Evolutionary conservation across 2,113 vertebrate species (phyloP).

Genomic region (Geococcyx californianus): DNA sequence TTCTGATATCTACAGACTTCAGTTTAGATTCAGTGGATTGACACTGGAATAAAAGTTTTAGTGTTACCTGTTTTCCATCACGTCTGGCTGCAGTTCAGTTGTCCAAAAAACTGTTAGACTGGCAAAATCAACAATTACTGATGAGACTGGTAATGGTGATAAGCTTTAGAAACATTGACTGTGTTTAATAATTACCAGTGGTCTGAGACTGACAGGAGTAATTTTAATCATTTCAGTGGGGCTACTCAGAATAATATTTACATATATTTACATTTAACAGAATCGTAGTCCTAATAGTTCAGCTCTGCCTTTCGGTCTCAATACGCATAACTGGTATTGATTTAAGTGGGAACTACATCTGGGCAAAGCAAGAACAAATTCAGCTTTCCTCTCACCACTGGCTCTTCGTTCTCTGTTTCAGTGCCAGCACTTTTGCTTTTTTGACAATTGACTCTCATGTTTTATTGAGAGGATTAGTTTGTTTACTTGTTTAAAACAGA

Average conservation of each 20-base stretch:
- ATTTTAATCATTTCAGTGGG: neutral
- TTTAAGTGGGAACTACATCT: neutral
- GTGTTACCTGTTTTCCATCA: neutral
- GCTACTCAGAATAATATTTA: neutral
- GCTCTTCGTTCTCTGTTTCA: neutral
- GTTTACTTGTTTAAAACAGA: neutral
- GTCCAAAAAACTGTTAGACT: neutral
- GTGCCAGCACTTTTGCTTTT: neutral
- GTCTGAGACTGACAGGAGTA: neutral
- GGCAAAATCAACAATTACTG: neutral
- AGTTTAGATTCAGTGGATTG: neutral
- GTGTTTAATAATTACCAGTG: neutral
- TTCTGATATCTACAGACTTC: neutral
- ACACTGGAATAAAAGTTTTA: neutral
- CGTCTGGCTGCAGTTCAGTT: neutral
- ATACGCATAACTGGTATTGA: neutral
- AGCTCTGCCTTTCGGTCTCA: neutral
- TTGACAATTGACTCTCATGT: neutral
- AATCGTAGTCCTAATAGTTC: neutral
- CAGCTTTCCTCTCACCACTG: neutral
- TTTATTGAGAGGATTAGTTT: neutral
- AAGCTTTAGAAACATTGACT: neutral
- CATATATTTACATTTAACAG: neutral
- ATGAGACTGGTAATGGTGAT: neutral
- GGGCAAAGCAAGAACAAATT: neutral